Percentiles rank a stretch among this genome's conserved stretches.
phyloP scores from a whole-genome alignment of 64 coral and sea anemone genomes.

The Dendrophyllia cribrosa region DNA sequence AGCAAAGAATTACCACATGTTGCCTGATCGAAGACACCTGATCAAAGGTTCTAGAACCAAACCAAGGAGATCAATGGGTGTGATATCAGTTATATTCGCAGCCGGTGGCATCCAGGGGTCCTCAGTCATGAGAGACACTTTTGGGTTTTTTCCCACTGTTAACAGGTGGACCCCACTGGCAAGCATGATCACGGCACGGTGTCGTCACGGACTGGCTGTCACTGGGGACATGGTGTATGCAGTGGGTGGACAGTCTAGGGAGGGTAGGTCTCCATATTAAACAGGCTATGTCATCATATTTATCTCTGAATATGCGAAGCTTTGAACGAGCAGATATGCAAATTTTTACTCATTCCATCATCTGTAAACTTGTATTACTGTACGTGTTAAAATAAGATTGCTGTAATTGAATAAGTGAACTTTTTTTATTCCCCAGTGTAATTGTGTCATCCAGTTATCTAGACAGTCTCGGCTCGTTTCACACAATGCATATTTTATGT shows the following conservation, averaged over 20 bases:
- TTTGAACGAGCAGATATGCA: no score
- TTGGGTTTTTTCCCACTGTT: constrained; percentile 82
- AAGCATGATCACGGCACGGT: constrained; percentile 84
- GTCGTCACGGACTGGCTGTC: constrained; percentile 92
- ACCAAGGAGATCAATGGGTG: constrained; percentile 92
- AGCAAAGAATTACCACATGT: constrained; percentile 98
- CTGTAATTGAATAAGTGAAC: no score
- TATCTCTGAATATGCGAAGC: no score
- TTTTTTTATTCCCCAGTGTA: no score
- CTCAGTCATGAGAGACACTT: constrained; percentile 87
- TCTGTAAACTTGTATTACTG: no score
- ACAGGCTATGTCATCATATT: no score
- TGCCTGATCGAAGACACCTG: constrained; percentile 95
- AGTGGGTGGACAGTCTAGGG: constrained; percentile 97
- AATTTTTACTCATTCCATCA: no score
- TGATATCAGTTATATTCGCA: constrained; percentile 95
- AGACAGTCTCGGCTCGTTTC: no score
- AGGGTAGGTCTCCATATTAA: constrained; percentile 55
- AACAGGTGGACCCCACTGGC: constrained; percentile 94
- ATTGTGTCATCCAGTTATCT: no score
- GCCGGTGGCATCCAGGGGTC: constrained; percentile 95
- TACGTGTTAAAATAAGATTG: no score
- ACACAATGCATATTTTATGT: no score
- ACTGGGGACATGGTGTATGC: constrained; percentile 99
- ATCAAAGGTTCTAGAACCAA: constrained; percentile 95